phyloP scores from a whole-genome alignment of 2,797 vertebrate species.

The Parambassis ranga region DNA sequence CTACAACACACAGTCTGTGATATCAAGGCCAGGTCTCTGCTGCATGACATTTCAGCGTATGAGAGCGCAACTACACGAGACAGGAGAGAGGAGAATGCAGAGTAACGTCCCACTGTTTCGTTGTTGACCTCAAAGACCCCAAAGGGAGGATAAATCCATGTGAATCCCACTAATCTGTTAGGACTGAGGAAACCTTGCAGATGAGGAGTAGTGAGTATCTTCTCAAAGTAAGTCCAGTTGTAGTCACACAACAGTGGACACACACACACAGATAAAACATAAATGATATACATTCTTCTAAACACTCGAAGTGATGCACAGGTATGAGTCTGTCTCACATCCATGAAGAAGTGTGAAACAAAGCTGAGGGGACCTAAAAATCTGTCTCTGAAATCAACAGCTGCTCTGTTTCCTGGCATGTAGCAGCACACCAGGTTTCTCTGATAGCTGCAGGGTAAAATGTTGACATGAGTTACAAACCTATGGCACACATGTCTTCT shows the following conservation, averaged over 20 bases:
- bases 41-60: not conserved
- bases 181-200: no score
- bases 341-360: not conserved
- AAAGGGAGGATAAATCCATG: no score
- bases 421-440: not conserved
- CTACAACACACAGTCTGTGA: not conserved
- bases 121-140: no score
- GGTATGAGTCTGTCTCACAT: not conserved
- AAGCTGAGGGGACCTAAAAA: conserved; percentile 13
- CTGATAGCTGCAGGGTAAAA: conserved; percentile 1
- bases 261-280: not conserved
- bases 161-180: no score
- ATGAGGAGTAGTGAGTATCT: no score
- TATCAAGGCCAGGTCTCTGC: not conserved
- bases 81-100: not conserved
- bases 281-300: no score
- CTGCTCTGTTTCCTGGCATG: conserved; percentile 3
- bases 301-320: not conserved
- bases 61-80: not conserved
- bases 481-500: no score
- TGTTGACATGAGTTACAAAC: not conserved
- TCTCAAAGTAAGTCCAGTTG: not conserved
- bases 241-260: not conserved
- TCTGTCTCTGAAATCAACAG: conserved; percentile 1
- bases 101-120: no score